phyloP scores from a whole-genome alignment of 2,888 invertebrate species.

The Callinectes sapidus region DNA sequence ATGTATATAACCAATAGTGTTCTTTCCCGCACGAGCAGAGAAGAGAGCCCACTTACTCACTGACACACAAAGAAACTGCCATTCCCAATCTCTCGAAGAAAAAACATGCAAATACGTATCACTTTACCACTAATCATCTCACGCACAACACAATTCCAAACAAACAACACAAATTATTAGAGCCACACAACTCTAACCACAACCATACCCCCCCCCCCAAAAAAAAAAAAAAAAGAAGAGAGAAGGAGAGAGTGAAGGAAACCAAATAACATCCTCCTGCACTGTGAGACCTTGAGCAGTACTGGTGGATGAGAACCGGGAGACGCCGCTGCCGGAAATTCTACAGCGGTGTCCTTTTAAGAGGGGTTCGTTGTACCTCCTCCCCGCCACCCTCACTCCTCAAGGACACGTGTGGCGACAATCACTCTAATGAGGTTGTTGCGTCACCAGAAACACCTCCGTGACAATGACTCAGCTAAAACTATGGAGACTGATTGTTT shows the following conservation, averaged over 20 bases:
- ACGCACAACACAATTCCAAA: not conserved
- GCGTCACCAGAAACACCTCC: not conserved
- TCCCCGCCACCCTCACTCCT: not conserved
- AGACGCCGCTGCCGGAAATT: constrained; percentile 46
- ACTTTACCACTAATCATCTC: not conserved
- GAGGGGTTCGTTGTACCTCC: constrained; percentile 6
- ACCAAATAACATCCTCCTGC: no score
- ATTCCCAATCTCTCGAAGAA: not conserved
- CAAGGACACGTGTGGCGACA: constrained; percentile 26
- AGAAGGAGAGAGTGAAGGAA: no score
- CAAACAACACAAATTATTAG: not conserved
- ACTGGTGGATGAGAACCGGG: not conserved
- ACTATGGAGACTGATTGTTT: not conserved
- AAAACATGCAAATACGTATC: not conserved
- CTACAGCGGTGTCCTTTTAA: not conserved
- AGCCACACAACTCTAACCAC: not conserved
- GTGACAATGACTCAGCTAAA: not conserved
- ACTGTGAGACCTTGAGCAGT: not conserved
- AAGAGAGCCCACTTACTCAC: no score
- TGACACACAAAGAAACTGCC: not conserved
- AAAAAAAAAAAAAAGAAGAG: not conserved
- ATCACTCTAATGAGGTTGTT: not conserved
- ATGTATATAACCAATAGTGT: no score
- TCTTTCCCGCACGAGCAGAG: no score
- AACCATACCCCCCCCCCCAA: not conserved